phyloP scores from a whole-genome alignment of 2,113 vertebrate genomes.

The Microcebus lehilahytsara region DNA sequence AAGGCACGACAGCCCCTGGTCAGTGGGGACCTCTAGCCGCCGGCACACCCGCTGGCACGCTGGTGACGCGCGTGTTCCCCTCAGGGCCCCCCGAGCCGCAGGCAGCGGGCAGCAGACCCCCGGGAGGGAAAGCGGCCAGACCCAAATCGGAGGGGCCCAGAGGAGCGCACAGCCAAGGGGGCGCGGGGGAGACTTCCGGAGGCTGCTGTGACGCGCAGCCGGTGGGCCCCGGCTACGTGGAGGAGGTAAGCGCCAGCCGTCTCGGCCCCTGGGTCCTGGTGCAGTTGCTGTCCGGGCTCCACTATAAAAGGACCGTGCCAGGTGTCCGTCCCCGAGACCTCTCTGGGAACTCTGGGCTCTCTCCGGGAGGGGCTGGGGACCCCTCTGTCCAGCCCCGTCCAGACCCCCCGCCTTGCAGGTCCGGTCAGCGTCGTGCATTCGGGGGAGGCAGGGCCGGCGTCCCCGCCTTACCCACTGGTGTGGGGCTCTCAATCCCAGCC shows the following conservation, averaged over 20 bases:
- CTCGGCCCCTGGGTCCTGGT: rapidly evolving
- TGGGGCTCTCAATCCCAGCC: no score
- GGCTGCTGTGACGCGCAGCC: constrained; percentile 80
- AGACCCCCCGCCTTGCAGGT: no score
- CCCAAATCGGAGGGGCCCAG: constrained; percentile 70
- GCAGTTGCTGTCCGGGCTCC: rapidly evolving
- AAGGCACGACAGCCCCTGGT: rapidly evolving
- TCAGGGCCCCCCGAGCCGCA: constrained; percentile 50
- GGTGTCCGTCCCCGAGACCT: neutral
- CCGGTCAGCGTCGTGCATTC: rapidly evolving
- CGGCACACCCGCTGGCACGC: neutral
- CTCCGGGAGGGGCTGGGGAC: neutral
- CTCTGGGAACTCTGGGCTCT: neutral
- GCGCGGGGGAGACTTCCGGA: constrained; percentile 64
- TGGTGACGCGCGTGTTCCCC: neutral
- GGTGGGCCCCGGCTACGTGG: constrained; percentile 84
- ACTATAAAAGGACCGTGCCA: neutral
- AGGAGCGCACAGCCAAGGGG: constrained; percentile 64
- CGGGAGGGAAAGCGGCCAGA: constrained; percentile 56
- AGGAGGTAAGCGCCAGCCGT: constrained; percentile 81
- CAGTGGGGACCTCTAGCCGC: neutral
- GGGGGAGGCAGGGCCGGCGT: neutral
- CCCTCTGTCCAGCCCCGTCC: neutral
- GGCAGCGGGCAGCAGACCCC: constrained; percentile 55
- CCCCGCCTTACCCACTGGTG: neutral